Base-by-base conservation (phyloP, 2,113 vertebrate genomes). In the Psettodes erumei region DNA sequence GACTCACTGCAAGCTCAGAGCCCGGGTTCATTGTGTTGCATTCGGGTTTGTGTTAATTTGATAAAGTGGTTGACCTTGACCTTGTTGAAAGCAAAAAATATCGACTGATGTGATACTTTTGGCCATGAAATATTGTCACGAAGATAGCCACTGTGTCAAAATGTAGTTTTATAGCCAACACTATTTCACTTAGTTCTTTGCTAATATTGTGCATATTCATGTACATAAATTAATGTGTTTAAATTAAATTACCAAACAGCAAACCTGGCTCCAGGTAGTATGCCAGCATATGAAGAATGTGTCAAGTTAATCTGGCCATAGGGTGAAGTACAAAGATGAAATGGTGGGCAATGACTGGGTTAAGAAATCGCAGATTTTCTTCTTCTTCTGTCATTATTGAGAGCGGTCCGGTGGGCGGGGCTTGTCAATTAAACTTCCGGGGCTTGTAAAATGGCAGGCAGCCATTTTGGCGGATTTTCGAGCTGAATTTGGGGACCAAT, bases 371-470 rank as follows among this genome's bases (percentile, higher is more conserved):
- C n/a, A n/a, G n/a, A n/a, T n/a, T n/a, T n/a, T n/a, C n/a, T n/a
- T n/a, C 19, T 25, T 18, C 2, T 55, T 10, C 12, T 2, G 3
- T 18, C 6, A 12, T 32, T 6, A 2, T 27, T 47, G 21, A 21
- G 6, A 50, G 8, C 21, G n/a, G 45, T 9, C 4, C 21, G 9
- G 19, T 47, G 77, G 82, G 77, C 58, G 73, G 58, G 58, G 69
- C 47, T 64, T 81, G 33, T 16, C 6, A 65, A 47, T 63, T 33
- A 63, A n/a, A n/a, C n/a, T n/a, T n/a, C n/a, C n/a, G n/a, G n/a
- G n/a, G n/a, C n/a, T n/a, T n/a, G n/a, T n/a, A n/a, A n/a, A n/a
- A n/a, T n/a, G n/a, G n/a, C n/a, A n/a, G n/a, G n/a, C n/a, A n/a
- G n/a, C n/a, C n/a, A n/a, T n/a, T 12, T 28, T 6, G 27, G 33